Conservation (phyloP, 2,113 vertebrate genomes). For the Cinclus mexicanus region DNA sequence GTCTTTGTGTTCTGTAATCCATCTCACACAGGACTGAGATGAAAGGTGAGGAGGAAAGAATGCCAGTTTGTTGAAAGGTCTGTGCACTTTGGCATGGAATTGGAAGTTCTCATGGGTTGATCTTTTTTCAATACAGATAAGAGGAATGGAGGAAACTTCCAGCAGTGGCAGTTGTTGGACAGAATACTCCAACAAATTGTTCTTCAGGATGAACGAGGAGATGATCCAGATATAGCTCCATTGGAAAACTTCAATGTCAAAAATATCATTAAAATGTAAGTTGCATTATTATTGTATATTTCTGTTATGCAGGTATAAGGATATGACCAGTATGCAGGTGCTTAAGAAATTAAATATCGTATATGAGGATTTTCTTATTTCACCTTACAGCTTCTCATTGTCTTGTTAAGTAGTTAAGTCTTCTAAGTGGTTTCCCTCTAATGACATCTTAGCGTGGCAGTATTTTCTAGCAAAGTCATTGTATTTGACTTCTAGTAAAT, state of each 20-base stretch:
- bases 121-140: conserved; percentile 80
- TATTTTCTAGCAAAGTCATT: neutral
- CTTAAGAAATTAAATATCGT: neutral
- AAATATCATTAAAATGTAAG: conserved; percentile 97
- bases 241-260: conserved; percentile 96
- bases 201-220: conserved; percentile 91
- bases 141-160: conserved; percentile 83
- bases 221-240: conserved; percentile 89
- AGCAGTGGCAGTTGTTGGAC: conserved; percentile 96
- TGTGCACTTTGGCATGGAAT: neutral
- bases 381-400: neutral
- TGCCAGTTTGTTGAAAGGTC: neutral
- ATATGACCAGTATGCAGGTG: neutral
- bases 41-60: neutral
- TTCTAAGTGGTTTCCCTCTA: neutral
- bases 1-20: neutral
- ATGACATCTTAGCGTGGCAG: neutral
- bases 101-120: neutral
- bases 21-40: neutral
- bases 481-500: neutral
- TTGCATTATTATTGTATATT: neutral
- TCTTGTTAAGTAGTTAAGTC: neutral
- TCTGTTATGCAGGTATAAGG: neutral
- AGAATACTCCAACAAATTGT: conserved; percentile 96
- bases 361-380: neutral